Evolutionary conservation across 2,888 invertebrate genomes (phyloP).

Genomic region (Cynaeus angustus): DNA sequence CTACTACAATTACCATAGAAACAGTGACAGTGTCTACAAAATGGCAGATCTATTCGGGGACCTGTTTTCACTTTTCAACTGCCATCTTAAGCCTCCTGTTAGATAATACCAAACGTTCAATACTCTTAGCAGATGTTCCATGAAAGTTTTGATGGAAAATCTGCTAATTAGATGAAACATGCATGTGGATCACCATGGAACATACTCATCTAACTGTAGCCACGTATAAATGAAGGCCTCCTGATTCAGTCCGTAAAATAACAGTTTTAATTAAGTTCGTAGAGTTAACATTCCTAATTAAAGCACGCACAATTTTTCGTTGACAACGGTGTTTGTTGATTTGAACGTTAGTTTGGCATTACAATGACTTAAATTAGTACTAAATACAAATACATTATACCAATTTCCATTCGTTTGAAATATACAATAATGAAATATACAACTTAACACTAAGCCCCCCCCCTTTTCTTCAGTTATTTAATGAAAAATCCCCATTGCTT

Average conservation of each 20-base stretch:
- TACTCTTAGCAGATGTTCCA: conserved; percentile 20
- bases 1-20: too few relatives aligned
- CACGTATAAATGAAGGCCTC: conserved; percentile 47
- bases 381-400: conserved; percentile 31
- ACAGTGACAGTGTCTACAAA: too few relatives aligned
- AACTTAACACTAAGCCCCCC: conserved; percentile 18
- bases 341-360: conserved; percentile 13
- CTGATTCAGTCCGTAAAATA: conserved; percentile 13
- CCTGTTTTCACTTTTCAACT: background rate
- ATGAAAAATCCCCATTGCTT: conserved; percentile 1
- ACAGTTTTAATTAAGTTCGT: conserved; percentile 24
- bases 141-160: conserved; percentile 23
- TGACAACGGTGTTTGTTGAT: conserved; percentile 12
- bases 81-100: background rate
- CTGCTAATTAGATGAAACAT: conserved; percentile 50
- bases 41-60: too few relatives aligned
- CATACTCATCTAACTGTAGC: conserved; percentile 68
- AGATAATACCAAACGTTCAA: conserved; percentile 10
- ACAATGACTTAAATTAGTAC: conserved; percentile 17
- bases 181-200: conserved; percentile 65
- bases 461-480: conserved; percentile 1
- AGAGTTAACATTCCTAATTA: conserved; percentile 25
- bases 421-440: conserved; percentile 28
- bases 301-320: conserved; percentile 9
- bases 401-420: conserved; percentile 4